Base-by-base conservation (phyloP, 2,797 vertebrate genomes). In the Euthynnus affinis region DNA sequence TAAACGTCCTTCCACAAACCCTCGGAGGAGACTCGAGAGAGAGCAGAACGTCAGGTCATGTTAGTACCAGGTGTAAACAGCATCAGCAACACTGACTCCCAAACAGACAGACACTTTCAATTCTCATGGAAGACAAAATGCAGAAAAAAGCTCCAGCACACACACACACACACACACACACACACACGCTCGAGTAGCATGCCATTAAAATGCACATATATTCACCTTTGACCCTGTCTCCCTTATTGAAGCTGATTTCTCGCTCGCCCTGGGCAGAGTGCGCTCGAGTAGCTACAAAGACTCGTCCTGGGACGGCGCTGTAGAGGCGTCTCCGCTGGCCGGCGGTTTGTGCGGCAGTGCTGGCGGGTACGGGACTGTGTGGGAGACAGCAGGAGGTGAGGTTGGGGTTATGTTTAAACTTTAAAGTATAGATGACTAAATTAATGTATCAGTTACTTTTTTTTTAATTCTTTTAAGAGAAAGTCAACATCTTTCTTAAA, bases 201-300 rank as follows among this genome's bases (percentile, higher is more conserved):
- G 12, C 55, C 27, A 59, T 34, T 10, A 48, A 72, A 55, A 40
- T 42, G 32, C 44, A 82, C 44, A 17, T 1, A 52, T 22, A 27
- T 76, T 82, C 60, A 98, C 97, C 97, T 97, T 98, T 98, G 92
- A 98, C 97, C 93, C 96, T 96, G 92, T 98, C 97, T 67, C 97
- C 97, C 79, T 98, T 98, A 91, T 92, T 97, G 83, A 98, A 94
- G 84, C 95, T 96, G 86, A 98, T 96, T 89, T 98, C 97, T 5
- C 97, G 94, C 82, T 98, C 97, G 1, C 94, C 96, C 89, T 97
- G 97, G 9, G 97, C 96, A 17, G 97, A 96, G 92, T 98, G 96
- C 0, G 97, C 94, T 69, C 96, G 96, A 37, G 97, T 96, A 0
- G 96, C 97, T 74, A 98, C 96, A 85, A 98, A 98, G 32, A 96